Evolutionary conservation across 1,140 invertebrate genomes (phyloP).

Genomic region (Drosophila obscura): DNA sequence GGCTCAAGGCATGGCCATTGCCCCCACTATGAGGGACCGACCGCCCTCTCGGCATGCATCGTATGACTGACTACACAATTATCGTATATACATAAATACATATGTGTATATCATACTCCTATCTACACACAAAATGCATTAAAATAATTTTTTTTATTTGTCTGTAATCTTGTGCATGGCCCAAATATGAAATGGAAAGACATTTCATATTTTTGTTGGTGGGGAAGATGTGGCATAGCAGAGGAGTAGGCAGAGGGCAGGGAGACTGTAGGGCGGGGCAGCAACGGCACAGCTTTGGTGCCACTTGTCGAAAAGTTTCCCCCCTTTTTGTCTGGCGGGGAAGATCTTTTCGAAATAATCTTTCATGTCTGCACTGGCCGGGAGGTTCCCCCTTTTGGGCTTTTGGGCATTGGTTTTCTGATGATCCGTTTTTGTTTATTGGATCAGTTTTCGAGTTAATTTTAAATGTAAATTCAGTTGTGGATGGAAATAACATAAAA

Average conservation of each 20-base stretch:
- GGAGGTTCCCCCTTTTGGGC: constrained; percentile 4
- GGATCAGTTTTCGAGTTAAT: constrained; percentile 58
- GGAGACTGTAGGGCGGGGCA: not conserved
- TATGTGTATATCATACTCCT: not conserved
- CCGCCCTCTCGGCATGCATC: constrained; percentile 10
- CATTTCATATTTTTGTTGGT: constrained; percentile 35
- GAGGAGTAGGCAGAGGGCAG: not conserved
- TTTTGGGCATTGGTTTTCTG: not conserved
- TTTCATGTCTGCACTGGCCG: constrained; percentile 36
- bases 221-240: constrained; percentile 14
- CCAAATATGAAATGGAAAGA: constrained; percentile 52
- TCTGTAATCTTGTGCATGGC: constrained; percentile 49
- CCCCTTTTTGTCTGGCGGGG: constrained; percentile 3
- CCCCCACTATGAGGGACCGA: constrained; percentile 7
- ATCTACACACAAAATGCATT: constrained; percentile 55
- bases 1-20: constrained; percentile 41
- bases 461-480: constrained; percentile 50
- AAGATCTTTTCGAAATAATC: constrained; percentile 34
- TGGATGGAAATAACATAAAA: constrained; percentile 28
- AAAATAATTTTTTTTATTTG: constrained; percentile 56
- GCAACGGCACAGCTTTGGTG: constrained; percentile 30
- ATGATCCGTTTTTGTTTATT: not conserved
- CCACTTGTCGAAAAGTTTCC: constrained; percentile 50
- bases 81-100: constrained; percentile 2
- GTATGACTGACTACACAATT: not conserved